Evolutionary conservation across 2,888 invertebrate species (phyloP).

Genomic region (Drosophila acutilabella): DNA sequence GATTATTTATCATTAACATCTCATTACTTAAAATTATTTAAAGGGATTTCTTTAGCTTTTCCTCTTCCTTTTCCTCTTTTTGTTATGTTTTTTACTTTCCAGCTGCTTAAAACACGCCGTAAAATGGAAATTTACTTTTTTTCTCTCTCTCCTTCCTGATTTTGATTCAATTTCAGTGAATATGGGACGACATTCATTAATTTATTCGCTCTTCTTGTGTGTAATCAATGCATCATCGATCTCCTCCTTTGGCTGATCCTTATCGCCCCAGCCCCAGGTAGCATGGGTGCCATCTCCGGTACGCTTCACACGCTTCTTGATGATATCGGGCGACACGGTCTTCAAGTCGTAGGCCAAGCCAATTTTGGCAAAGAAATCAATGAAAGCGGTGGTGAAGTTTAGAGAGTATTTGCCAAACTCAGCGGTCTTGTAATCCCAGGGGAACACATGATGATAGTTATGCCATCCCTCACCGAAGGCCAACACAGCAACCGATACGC

Average conservation of each 20-base stretch:
- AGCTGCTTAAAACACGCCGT: slow-evolving; percentile 41
- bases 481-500: slow-evolving; percentile 87
- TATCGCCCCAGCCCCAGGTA: slow-evolving; percentile 93
- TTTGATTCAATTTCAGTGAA: slow-evolving; percentile 41
- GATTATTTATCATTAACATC: slow-evolving; percentile 63
- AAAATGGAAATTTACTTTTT: slow-evolving; percentile 51
- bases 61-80: background rate
- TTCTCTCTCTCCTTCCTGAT: slow-evolving; percentile 6
- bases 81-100: slow-evolving; percentile 11
- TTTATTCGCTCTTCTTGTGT: slow-evolving; percentile 87
- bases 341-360: slow-evolving; percentile 96
- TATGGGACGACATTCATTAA: slow-evolving; percentile 10
- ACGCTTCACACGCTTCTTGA: slow-evolving; percentile 89
- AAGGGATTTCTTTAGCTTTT: slow-evolving; percentile 49
- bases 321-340: slow-evolving; percentile 90
- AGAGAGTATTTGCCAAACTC: slow-evolving; percentile 90
- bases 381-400: slow-evolving; percentile 91
- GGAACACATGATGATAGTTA: slow-evolving; percentile 93
- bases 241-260: slow-evolving; percentile 87
- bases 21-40: slow-evolving; percentile 73
- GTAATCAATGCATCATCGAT: slow-evolving; percentile 87
- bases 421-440: slow-evolving; percentile 94
- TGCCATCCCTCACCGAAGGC: slow-evolving; percentile 93
- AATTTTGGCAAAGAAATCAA: slow-evolving; percentile 92
- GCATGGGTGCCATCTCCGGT: slow-evolving; percentile 91